Base-by-base conservation (phyloP, 1,140 invertebrate species). In the Halictus rubicundus region DNA sequence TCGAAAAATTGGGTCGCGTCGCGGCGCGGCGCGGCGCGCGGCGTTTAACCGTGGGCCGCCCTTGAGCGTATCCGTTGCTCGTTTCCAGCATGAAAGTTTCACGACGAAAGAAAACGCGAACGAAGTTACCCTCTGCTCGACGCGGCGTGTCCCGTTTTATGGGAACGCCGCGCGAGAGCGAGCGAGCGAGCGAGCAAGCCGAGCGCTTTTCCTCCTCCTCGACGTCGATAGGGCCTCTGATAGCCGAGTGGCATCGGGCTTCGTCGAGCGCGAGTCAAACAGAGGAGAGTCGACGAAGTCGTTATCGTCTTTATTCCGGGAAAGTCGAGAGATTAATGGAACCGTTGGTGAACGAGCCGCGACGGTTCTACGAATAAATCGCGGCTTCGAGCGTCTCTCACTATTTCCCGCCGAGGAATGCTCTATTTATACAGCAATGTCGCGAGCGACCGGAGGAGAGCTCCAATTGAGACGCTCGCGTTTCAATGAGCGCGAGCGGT, bases 1-100 rank as follows among this genome's bases (percentile, higher is more conserved):
- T 78, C 21, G 75, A 78, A 78, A 78, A 78, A 78, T 71, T 78
- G 70, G 75, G 75, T 78, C 75, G 75, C 42, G 42, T n/a, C 37
- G n/a, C n/a, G n/a, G 54, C 74, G 74, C 57, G 61, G 7, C 6
- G 60, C n/a, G 42, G 32, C 37, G 54, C 74, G 74, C 57, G 61
- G 7, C 6, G 60, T 25, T 32, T 39, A 42, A 66, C 32, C 68
- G 42, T 16, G 66, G 42, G 42, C 14, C 59, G 60, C 59, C 75
- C 75, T 78, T 54, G 19, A 71, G 75, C 14, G 42, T 52, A 52
- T 71, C 49, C 59, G 68, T 54, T 76, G 21, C n/a, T 23, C 59
- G 42, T 61, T 71, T 71, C 12, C 42, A 21, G n/a, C 37, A 63
- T 63, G 42, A 78, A 64, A 78, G 42, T 78, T 78, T 52, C 42